Conservation (phyloP, 2,797 vertebrate genomes). For the Pipistrellus kuhlii region DNA sequence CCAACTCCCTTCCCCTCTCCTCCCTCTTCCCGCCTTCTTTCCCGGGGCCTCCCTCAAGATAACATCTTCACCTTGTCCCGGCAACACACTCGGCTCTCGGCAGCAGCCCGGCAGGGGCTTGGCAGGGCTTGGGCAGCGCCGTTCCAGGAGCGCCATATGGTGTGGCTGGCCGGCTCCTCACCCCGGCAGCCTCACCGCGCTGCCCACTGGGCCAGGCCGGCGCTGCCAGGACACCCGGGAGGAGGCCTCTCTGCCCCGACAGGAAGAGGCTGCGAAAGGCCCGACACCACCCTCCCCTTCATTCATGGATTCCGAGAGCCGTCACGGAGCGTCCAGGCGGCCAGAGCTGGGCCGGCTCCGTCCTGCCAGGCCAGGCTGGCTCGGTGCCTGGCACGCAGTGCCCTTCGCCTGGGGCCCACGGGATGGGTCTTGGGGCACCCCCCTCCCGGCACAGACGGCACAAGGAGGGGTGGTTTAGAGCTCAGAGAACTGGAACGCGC, state of each 20-base stretch:
- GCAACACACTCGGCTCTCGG: not conserved
- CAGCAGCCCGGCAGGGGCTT: not conserved
- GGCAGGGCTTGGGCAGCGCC: not conserved
- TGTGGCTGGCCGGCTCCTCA: constrained; percentile 50
- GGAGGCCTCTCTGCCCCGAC: constrained; percentile 7
- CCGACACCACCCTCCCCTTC: not conserved
- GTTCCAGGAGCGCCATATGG: constrained; percentile 62
- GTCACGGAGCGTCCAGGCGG: not conserved
- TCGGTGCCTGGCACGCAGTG: not conserved
- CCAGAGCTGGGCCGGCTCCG: not conserved
- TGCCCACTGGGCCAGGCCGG: constrained; percentile 57
- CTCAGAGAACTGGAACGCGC: not conserved
- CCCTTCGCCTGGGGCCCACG: not conserved
- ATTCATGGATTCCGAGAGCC: constrained; percentile 46
- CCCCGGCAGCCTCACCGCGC: not conserved
- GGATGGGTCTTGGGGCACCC: not conserved
- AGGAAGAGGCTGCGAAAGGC: not conserved
- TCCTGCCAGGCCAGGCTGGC: not conserved
- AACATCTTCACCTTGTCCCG: not conserved
- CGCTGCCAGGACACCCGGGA: constrained; percentile 69
- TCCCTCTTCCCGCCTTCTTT: not conserved
- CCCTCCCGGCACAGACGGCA: not conserved
- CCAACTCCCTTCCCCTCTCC: not conserved
- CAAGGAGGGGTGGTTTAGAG: not conserved
- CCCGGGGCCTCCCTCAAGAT: not conserved